phyloP scores from a whole-genome alignment of 2,113 vertebrate genomes.

The Ptyas mucosa region DNA sequence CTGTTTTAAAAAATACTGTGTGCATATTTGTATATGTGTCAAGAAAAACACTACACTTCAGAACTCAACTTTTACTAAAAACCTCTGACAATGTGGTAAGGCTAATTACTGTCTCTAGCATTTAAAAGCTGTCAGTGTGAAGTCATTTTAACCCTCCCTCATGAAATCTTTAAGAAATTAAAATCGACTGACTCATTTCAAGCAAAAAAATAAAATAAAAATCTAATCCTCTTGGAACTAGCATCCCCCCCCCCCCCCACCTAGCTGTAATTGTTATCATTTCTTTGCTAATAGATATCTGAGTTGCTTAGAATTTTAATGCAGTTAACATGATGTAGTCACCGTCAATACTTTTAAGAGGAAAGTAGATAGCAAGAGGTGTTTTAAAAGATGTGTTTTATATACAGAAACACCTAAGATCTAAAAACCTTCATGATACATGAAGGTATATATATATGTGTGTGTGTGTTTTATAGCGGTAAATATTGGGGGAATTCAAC shows the following conservation, averaged over 20 bases:
- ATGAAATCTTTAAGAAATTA: constrained; percentile 7
- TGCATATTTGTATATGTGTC: neutral
- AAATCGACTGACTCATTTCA: constrained; percentile 22
- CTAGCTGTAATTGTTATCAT: neutral
- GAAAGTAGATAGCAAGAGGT: constrained; percentile 10
- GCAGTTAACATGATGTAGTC: neutral
- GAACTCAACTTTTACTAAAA: neutral
- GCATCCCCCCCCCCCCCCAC: neutral
- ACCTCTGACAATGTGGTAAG: neutral
- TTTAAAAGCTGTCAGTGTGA: constrained; percentile 34
- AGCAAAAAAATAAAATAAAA: constrained; percentile 5
- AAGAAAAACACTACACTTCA: neutral
- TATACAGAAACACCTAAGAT: neutral
- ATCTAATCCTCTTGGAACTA: constrained; percentile 31
- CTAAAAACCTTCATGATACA: neutral
- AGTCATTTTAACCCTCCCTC: constrained; percentile 32
- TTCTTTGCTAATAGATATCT: neutral
- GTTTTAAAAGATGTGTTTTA: neutral
- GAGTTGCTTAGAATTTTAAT: neutral
- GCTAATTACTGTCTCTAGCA: neutral
- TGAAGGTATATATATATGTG: no score
- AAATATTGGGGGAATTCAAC: neutral
- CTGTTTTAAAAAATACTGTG: constrained; percentile 9
- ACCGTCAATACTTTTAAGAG: constrained; percentile 11
- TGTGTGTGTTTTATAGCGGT: neutral